Evolutionary conservation across 35 echinoderm and acorn worm species (phyloP), one percentile per base, ranked within the genome.

Genomic region (Ophiothrix spiculata): DNA sequence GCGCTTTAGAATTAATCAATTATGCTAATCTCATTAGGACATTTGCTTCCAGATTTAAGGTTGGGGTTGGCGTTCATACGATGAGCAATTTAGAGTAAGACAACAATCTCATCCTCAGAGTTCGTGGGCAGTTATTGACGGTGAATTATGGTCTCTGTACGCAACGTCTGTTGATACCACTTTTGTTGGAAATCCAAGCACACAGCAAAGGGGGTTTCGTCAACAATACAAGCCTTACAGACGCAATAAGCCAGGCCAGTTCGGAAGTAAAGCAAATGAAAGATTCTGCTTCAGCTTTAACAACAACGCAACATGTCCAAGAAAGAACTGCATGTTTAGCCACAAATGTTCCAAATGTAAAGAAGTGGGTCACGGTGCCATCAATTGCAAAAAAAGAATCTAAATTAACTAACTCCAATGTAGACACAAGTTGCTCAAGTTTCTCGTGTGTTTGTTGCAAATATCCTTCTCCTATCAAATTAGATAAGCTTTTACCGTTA

Each of bases 61-160:
- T 16, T 35, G 11, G 6, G 81, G 28, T 0, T 83, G 81, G 81
- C 14, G 40, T 2, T 45, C 40, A 35, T 83, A 83, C n/a, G 81
- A 83, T 25, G 21, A 56, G 33, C 81, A 83, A 33, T 83, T 83
- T 56, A 56, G 81, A 69, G 2, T 69, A n/a, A 69, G 4, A 25
- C 8, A 15, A 28, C 60, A 10, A 69, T 15, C 10, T 25, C 10
- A 25, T 4, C 60, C 60, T 2, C 25, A 69, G 1, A 15, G 60
- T 6, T 69, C 60, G 29, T 69, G 60, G 60, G 60, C 6, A 28
- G 60, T 69, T 10, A 28, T 69, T 15, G 60, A 69, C 23, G 25
- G 60, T 69, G 60, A 69, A 28, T n/a, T 69, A 19, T 69, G 60
- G 60, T 6, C 60, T 25, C 29, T 69, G 23, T 69, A 69, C 60